phyloP scores from a whole-genome alignment of 1,140 invertebrate genomes.

The Eumaeus atala region DNA sequence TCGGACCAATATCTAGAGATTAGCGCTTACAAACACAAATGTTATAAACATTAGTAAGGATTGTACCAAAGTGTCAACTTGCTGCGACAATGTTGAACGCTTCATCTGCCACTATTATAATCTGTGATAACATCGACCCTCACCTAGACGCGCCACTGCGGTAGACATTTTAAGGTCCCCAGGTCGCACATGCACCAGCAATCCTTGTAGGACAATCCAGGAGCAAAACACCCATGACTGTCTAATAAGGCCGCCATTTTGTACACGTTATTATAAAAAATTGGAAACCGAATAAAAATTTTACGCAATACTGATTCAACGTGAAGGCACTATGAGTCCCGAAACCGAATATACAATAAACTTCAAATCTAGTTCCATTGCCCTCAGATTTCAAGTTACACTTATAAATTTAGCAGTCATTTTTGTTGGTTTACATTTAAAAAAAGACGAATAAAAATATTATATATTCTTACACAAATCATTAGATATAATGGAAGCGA shows the following conservation, averaged over 20 bases:
- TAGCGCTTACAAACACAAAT: too few relatives aligned
- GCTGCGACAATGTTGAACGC: too few relatives aligned
- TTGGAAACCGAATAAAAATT: neutral
- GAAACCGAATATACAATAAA: constrained; percentile 15
- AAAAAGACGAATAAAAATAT: constrained; percentile 6
- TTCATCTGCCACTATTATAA: too few relatives aligned
- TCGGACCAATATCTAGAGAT: too few relatives aligned
- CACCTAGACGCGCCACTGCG: too few relatives aligned
- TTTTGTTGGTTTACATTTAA: constrained; percentile 12
- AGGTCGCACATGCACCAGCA: too few relatives aligned
- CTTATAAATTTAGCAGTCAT: constrained; percentile 18
- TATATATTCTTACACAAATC: neutral
- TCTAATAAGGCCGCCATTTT: neutral
- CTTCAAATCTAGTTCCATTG: constrained; percentile 42
- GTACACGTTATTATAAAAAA: neutral
- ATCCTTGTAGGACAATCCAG: neutral
- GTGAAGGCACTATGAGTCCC: constrained; percentile 15
- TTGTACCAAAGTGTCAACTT: too few relatives aligned
- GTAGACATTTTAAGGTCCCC: too few relatives aligned
- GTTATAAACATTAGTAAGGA: too few relatives aligned
- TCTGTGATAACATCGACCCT: too few relatives aligned
- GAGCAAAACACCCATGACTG: neutral
- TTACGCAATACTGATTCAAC: neutral
- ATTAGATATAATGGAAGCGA: constrained; percentile 8
- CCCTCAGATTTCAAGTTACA: constrained; percentile 37